Conservation (phyloP, 2,113 vertebrate species). For the Terrapene triunguis region DNA sequence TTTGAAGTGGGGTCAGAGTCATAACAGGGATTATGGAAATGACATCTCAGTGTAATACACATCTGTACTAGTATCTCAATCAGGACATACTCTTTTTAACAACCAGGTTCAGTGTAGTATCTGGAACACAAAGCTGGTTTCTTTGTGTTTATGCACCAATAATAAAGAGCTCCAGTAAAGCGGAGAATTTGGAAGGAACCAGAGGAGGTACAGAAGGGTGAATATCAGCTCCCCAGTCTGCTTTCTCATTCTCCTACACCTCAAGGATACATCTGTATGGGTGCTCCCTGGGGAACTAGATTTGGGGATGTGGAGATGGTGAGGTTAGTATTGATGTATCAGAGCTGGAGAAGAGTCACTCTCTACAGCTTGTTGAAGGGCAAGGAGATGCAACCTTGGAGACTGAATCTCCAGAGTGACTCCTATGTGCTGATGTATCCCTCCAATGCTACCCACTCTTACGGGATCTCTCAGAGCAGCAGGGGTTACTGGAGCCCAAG, state of each 20-base stretch:
- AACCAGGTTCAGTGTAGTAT: neutral
- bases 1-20: neutral
- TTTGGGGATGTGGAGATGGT: neutral
- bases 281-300: neutral
- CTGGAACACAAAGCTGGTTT: neutral
- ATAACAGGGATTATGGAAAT: neutral
- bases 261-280: neutral
- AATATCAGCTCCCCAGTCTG: neutral
- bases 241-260: neutral
- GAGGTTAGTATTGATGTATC: neutral
- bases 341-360: neutral
- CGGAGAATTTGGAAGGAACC: neutral
- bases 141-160: neutral
- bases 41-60: neutral
- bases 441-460: neutral
- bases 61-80: neutral
- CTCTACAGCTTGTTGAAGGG: neutral
- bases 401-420: neutral
- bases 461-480: neutral
- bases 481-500: neutral
- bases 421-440: rapidly evolving
- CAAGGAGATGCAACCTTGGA: neutral
- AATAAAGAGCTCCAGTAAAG: neutral
- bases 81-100: neutral
- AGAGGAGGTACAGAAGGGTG: neutral